These are phyloP conservation scores for Pithys albifrons DNA, from an alignment of 2,113 vertebrate species.

Conservation along the genomic window DNA sequence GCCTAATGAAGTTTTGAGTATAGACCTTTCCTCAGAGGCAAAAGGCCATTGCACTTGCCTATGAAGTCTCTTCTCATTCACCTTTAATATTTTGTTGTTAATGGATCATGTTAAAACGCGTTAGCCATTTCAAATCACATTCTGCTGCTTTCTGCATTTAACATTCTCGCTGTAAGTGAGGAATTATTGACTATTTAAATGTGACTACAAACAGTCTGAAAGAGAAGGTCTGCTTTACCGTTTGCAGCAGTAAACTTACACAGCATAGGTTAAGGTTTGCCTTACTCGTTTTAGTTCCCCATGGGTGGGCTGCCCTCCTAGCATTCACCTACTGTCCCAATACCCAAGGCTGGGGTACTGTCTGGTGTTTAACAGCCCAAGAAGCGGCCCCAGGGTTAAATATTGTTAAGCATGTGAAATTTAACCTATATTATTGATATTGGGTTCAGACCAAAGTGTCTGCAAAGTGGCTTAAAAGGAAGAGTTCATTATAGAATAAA, in stretches of 20 bases:
- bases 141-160: slow-evolving; percentile 61
- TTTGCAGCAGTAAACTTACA: not conserved
- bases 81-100: slow-evolving; percentile 64
- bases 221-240: not conserved
- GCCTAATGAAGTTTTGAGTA: slow-evolving; percentile 48
- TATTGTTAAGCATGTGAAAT: slow-evolving; percentile 66
- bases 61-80: slow-evolving; percentile 26
- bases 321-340: not conserved
- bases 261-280: not conserved
- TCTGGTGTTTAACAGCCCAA: not conserved
- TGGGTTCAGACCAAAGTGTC: slow-evolving; percentile 64
- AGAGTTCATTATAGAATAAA: slow-evolving; percentile 55
- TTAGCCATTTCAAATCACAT: slow-evolving; percentile 66
- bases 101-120: slow-evolving; percentile 66
- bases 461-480: slow-evolving; percentile 65
- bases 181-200: slow-evolving; percentile 69
- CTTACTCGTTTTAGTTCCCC: not conserved
- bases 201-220: slow-evolving; percentile 40
- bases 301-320: not conserved
- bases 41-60: not conserved
- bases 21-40: slow-evolving; percentile 19
- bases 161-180: slow-evolving; percentile 29
- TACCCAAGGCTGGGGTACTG: not conserved
- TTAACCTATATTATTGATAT: slow-evolving; percentile 67
- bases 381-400: slow-evolving; percentile 60